Base-by-base conservation (phyloP, 1,140 invertebrate species). In the Samia ricini region DNA sequence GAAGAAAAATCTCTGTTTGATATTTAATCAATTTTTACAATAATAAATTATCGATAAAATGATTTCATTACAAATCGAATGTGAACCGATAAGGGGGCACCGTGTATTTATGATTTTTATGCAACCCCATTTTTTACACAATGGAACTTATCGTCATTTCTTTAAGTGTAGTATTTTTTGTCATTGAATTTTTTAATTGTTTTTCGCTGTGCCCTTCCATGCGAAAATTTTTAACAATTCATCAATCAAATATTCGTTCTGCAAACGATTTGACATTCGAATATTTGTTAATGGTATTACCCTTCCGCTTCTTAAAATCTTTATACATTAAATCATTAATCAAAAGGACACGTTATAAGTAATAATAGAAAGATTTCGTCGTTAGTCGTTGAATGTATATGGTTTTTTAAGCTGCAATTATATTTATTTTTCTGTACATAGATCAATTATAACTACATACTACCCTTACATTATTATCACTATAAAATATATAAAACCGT, bases 231-330 rank as follows among this genome's bases (percentile, higher is more conserved):
- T 74, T 68, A 76, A 74, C 70, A 74, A 73, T 75, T 71, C 68
- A 88, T 87, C 76, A 49, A 83, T 88, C 83, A 86, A 73, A 72
- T 49, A 83, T 89, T 87, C 73, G 83, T 86, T 89, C 77, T 76
- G 69, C 78, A 64, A 76, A 61, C 50, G 61, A 51, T 58, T 69
- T 74, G 62, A 63, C 62, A 56, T 62, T 69, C 58, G 54, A 65
- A 57, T 64, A 63, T 69, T 65, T 60, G 56, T 55, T 61, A 42
- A 29, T 15, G 26, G 55, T 15, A 12, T 64, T 72, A 81, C 75
- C 76, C 76, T 76, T 80, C 63, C 59, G 61, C 67, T 62, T 18
- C 2, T 57, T 36, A 2, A 21, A 57, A 42, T 21, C 60, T 61
- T 66, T 52, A 56, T 66, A 61, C 67, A 29, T 36, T 36, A 36